These are phyloP conservation scores for Clarias laeviceps DNA, from an alignment of 2,797 vertebrate species.

Conservation along the genomic window DNA sequence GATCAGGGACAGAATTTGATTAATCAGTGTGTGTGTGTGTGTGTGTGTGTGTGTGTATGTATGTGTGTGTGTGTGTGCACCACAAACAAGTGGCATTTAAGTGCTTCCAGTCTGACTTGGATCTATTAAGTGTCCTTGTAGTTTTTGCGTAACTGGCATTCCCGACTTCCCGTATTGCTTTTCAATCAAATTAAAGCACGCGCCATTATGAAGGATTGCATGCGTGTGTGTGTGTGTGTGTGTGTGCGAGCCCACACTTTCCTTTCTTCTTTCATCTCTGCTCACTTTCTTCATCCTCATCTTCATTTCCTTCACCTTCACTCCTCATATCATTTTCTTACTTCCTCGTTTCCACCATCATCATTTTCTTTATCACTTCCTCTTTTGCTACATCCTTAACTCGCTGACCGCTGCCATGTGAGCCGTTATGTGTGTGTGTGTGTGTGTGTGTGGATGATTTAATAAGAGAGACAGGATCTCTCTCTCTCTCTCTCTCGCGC, in stretches of 20 bases:
- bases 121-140: conserved; percentile 5
- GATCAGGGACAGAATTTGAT: conserved; percentile 19
- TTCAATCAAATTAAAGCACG: not conserved
- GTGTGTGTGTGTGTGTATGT: not conserved
- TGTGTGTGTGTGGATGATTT: conserved; percentile 8
- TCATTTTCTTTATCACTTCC: not conserved
- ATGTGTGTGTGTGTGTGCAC: not conserved
- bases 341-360: not conserved
- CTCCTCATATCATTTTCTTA: not conserved
- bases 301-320: not conserved
- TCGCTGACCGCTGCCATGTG: no score
- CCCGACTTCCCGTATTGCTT: conserved; percentile 9
- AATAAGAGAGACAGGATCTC: no score
- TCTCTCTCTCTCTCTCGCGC: no score
- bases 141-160: conserved; percentile 8
- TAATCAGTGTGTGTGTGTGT: not conserved
- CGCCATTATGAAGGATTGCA: not conserved
- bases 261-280: not conserved
- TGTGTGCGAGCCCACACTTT: not conserved
- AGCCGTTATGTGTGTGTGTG: not conserved
- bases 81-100: not conserved
- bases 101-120: not conserved
- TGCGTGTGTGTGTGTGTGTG: conserved; percentile 5
- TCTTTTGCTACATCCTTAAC: not conserved
- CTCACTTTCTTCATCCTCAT: not conserved